Evolutionary conservation across 2,113 vertebrate species (phyloP).

Genomic region (Microtus montanus): DNA sequence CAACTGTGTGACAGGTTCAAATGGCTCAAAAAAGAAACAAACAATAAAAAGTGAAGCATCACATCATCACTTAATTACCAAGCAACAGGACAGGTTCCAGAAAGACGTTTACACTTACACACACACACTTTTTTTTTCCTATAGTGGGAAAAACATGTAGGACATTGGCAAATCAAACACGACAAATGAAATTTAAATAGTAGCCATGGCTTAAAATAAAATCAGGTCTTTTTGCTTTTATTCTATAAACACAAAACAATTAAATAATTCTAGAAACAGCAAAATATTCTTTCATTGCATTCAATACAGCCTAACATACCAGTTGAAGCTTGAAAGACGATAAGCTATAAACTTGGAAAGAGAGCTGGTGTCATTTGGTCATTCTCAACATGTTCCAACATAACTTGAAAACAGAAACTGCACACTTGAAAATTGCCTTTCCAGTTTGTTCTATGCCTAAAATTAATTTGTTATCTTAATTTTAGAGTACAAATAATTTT

Average conservation of each 20-base stretch:
- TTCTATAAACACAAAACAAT: constrained; percentile 33
- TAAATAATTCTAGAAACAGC: constrained; percentile 39
- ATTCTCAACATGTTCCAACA: constrained; percentile 27
- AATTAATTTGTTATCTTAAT: constrained; percentile 61
- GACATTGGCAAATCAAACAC: constrained; percentile 63
- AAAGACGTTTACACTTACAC: not conserved
- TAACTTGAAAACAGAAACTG: constrained; percentile 55
- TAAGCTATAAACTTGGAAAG: constrained; percentile 60
- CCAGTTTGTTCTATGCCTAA: constrained; percentile 45
- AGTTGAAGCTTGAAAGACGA: constrained; percentile 53
- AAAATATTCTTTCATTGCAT: not conserved
- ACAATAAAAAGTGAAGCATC: not conserved
- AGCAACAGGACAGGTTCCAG: constrained; percentile 58
- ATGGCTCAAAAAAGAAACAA: constrained; percentile 75
- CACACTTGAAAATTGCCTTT: not conserved
- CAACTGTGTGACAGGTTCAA: constrained; percentile 69
- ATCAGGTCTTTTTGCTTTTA: constrained; percentile 47
- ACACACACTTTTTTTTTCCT: not conserved
- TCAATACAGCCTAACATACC: not conserved
- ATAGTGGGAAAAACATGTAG: constrained; percentile 49
- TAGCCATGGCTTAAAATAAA: constrained; percentile 51
- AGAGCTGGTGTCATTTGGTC: constrained; percentile 20
- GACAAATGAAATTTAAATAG: constrained; percentile 56
- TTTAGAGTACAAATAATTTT: constrained; percentile 57
- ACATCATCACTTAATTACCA: constrained; percentile 71